A percentile compares a stretch with the other conserved stretches of the same genome.
Conservation (phyloP, 2,113 vertebrate species). For the Gambusia affinis region DNA sequence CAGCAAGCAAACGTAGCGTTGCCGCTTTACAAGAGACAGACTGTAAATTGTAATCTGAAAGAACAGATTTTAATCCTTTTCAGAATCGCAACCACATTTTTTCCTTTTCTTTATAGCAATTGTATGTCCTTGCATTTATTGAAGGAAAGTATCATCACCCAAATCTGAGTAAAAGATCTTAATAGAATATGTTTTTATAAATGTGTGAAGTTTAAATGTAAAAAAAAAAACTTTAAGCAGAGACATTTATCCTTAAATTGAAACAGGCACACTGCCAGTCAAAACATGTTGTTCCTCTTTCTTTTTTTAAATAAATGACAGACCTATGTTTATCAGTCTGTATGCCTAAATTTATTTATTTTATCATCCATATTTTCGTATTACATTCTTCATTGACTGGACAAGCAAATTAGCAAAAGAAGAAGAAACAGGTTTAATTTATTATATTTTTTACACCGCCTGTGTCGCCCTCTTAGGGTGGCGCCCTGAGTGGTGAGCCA, state of each 20-base stretch:
- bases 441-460: no score
- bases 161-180: neutral
- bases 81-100: neutral
- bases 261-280: constrained; percentile 18
- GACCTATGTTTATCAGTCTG: neutral
- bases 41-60: neutral
- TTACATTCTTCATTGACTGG: no score
- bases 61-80: neutral
- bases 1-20: neutral
- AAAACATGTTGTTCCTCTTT: neutral
- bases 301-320: neutral
- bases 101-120: neutral
- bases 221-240: neutral
- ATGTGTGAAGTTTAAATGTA: neutral
- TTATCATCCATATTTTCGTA: no score
- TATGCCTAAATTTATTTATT: neutral
- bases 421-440: no score
- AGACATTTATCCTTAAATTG: neutral
- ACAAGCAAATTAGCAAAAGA: no score
- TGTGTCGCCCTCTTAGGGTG: no score
- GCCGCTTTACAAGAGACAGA: neutral
- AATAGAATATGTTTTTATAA: neutral
- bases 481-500: no score
- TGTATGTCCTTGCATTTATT: no score
- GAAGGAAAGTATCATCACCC: no score